A percentile compares a stretch with the other conserved stretches of the same genome.
Evolutionary conservation across 2,113 vertebrate genomes (phyloP).

Genomic region (Gopherus flavomarginatus): DNA sequence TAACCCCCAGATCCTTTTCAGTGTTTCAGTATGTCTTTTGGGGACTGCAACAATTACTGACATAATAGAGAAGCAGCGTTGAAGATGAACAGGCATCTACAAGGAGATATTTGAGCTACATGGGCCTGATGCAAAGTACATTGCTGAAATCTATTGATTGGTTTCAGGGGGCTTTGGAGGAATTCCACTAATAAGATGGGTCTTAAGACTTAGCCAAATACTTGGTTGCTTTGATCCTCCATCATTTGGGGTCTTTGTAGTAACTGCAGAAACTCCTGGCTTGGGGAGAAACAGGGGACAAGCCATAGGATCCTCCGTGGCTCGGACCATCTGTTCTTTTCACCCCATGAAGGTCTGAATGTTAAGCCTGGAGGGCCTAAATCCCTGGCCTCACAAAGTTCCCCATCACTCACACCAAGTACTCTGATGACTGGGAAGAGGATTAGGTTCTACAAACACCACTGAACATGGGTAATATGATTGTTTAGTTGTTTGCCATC

Average conservation of each 20-base stretch:
- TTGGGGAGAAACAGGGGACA: rapidly evolving
- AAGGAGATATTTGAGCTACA: neutral
- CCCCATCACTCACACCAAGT: rapidly evolving
- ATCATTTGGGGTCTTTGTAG: rapidly evolving
- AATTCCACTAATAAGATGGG: no score
- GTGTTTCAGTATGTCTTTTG: neutral
- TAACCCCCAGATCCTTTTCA: neutral
- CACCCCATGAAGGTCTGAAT: rapidly evolving
- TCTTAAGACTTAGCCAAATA: neutral
- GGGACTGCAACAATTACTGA: neutral
- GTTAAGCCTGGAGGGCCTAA: neutral
- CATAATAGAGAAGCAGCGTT: neutral
- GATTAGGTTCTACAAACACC: neutral
- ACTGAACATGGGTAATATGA: neutral
- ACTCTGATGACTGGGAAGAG: neutral
- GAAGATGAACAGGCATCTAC: neutral
- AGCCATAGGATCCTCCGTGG: neutral
- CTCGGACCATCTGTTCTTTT: rapidly evolving
- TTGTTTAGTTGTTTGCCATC: neutral
- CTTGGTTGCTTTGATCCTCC: neutral
- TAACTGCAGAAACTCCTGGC: neutral
- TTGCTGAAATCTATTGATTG: neutral
- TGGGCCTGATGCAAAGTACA: neutral
- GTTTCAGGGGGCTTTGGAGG: neutral
- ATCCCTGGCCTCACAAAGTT: rapidly evolving